These are phyloP conservation scores for Drosophila grimshawi DNA, from an alignment of 1,140 invertebrate species.

Conservation along the genomic window DNA sequence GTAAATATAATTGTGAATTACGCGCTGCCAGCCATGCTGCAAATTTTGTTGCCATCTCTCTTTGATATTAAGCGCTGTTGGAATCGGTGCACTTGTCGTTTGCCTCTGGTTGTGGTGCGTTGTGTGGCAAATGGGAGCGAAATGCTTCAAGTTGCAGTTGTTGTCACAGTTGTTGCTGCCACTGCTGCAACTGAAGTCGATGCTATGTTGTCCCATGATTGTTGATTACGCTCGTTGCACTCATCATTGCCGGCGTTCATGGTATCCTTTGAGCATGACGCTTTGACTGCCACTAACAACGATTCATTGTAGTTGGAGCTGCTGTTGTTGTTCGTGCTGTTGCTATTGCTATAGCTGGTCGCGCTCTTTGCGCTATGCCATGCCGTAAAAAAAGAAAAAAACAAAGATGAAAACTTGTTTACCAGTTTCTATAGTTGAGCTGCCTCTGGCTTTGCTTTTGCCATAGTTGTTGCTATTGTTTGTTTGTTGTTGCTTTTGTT, in stretches of 20 bases:
- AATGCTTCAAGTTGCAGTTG: conserved; percentile 62
- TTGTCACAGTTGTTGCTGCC: background rate
- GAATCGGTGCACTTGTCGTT: too few relatives aligned
- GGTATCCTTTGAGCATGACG: conserved; percentile 66
- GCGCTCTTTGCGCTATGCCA: conserved; percentile 35
- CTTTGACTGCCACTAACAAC: conserved; percentile 59
- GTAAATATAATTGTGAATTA: conserved; percentile 64
- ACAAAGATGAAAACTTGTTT: conserved; percentile 64
- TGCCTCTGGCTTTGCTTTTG: conserved; percentile 54
- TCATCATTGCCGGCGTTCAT: conserved; percentile 52
- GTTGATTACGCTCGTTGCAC: conserved; percentile 50
- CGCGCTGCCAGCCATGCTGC: background rate
- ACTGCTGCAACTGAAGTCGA: conserved; percentile 5
- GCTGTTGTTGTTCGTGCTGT: conserved; percentile 21
- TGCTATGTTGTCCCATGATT: conserved; percentile 39
- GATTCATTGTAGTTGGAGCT: background rate
- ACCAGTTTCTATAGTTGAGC: conserved; percentile 60
- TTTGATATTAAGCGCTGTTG: background rate
- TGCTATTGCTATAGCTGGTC: conserved; percentile 46
- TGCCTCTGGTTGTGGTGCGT: background rate
- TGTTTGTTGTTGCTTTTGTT: conserved; percentile 50
- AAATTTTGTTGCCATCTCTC: background rate
- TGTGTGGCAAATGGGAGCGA: conserved; percentile 27
- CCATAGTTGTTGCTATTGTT: conserved; percentile 62
- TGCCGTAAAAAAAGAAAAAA: conserved; percentile 12